A percentile compares a stretch with the other conserved stretches of the same genome.
Evolutionary conservation across 2,888 invertebrate genomes (phyloP).

Genomic region (Pseudococcus jackbeardsleyi): DNA sequence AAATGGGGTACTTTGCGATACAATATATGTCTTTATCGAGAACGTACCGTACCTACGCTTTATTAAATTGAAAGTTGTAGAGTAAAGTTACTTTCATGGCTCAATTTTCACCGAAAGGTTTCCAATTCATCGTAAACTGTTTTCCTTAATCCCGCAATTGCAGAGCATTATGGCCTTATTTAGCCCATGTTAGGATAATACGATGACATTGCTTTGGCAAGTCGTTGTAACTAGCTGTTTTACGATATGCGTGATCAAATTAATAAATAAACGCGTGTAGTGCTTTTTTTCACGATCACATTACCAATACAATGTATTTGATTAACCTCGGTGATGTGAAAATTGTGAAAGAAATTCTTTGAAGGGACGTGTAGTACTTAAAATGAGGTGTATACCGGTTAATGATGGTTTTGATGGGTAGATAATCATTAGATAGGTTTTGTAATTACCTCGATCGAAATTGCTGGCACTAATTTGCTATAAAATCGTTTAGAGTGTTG

Average conservation of each 20-base stretch:
- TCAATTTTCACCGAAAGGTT: neutral
- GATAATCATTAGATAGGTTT: no score
- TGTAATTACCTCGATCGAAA: no score
- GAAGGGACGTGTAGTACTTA: no score
- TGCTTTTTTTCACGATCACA: neutral
- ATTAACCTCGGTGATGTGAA: neutral
- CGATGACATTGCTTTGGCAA: neutral
- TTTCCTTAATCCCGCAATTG: neutral
- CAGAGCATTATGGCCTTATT: neutral
- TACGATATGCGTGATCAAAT: conserved; percentile 12
- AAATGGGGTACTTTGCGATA: neutral
- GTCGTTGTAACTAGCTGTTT: neutral
- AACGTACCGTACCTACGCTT: neutral
- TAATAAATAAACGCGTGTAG: neutral
- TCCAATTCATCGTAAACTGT: conserved; percentile 1
- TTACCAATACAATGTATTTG: neutral
- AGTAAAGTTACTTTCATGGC: conserved; percentile 12
- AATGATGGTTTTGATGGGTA: no score
- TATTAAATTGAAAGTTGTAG: conserved; percentile 17
- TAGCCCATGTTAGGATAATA: neutral
- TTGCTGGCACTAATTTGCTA: no score
- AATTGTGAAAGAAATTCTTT: neutral
- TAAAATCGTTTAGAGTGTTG: no score
- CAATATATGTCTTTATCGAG: neutral
- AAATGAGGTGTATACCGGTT: no score